phyloP scores from a whole-genome alignment of 2,888 invertebrate species.

The Agonum fuliginosum region DNA sequence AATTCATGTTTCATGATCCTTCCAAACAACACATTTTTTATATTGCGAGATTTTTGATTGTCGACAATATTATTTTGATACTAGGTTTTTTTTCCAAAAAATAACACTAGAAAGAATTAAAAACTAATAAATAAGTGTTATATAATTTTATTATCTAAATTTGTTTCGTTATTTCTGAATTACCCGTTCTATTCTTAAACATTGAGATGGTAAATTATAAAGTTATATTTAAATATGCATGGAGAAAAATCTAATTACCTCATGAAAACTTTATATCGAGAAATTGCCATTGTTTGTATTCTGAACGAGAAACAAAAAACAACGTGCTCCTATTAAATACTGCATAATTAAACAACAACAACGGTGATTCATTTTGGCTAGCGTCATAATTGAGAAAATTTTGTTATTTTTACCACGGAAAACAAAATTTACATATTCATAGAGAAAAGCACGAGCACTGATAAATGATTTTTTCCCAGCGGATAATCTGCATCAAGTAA shows the following conservation, averaged over 20 bases:
- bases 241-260: background rate
- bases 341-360: constrained; percentile 38
- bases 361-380: constrained; percentile 42
- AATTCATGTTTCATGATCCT: too few relatives aligned
- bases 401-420: constrained; percentile 44
- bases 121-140: too few relatives aligned
- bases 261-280: background rate
- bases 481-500: constrained; percentile 29
- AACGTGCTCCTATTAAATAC: constrained; percentile 22
- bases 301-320: constrained; percentile 12
- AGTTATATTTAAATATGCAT: background rate
- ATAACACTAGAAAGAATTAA: too few relatives aligned
- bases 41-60: too few relatives aligned
- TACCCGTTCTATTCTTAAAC: too few relatives aligned
- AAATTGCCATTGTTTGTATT: constrained; percentile 23
- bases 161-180: too few relatives aligned
- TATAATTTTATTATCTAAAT: too few relatives aligned
- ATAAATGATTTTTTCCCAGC: constrained; percentile 45
- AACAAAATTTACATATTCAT: constrained; percentile 56
- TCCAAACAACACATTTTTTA: too few relatives aligned
- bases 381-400: constrained; percentile 44
- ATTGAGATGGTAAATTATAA: background rate
- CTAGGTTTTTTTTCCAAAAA: too few relatives aligned
- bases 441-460: constrained; percentile 33
- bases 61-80: too few relatives aligned